Base-by-base conservation (phyloP, 2,113 vertebrate genomes). In the Phalacrocorax pelagicus region DNA sequence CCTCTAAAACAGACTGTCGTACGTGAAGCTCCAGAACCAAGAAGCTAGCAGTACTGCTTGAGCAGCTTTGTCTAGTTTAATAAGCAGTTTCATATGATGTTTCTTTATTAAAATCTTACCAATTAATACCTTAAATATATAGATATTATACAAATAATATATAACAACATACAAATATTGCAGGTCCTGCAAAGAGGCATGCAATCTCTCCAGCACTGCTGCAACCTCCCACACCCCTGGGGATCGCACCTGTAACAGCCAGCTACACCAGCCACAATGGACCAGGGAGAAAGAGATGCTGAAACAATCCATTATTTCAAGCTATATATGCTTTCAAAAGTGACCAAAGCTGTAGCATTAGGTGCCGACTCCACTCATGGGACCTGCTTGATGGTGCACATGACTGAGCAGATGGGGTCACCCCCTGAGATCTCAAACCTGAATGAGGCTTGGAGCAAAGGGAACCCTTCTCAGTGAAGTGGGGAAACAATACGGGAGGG, bases 401-500 rank as follows among this genome's bases (percentile, higher is more conserved):
- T 24, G 47, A 72, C 23, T 32, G 26, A 78, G 36, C 36, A 69
- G 26, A 5, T 16, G 4, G 11, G 9, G 5, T 30, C 36, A 61
- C 24, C 7, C 21, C 22, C 9, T 11, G 22, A 78, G 30, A 70
- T 24, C 77, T 70, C 61, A 66, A 54, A 73, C 17, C 16, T 36
- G 20, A 58, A n/a, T 6, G 27, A 81, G n/a, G 21, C 19, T 54
- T 71, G 30, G 17, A 84, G 24, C 13, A 57, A 65, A 84, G 29
- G 7, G 10, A 83, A 65, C 13, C 15, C 8, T 7, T 15, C 24
- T 15, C 18, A 26, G 11, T 59, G 27, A 38, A 63, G 21, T 6
- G 2, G 6, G 4, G 32, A 52, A 89, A 52, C 5, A 72, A 55
- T 14, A 52, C 0, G 0, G 18, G 75, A 6, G 9, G 13, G 13